Evolutionary conservation across 23 tunicate species (phyloP).

Genomic region (Botrylloides violaceus): DNA sequence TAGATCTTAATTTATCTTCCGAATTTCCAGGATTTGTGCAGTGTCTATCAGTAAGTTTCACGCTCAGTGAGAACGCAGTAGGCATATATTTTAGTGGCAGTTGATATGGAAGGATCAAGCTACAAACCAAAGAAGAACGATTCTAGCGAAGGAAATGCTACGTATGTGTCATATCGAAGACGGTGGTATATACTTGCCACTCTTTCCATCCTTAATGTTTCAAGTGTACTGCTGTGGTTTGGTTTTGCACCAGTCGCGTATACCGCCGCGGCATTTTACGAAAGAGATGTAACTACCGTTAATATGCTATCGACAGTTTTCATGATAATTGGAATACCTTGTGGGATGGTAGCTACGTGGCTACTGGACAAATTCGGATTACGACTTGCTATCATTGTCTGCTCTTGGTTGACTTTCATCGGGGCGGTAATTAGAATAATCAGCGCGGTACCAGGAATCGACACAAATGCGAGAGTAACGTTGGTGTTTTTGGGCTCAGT

Average conservation of each 20-base stretch:
- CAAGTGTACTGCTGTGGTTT: slow-evolving; percentile 82
- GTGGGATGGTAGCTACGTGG: slow-evolving; percentile 51
- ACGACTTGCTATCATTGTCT: slow-evolving; percentile 28
- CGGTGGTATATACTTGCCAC: slow-evolving; percentile 73
- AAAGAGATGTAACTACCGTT: slow-evolving; percentile 27
- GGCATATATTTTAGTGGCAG: too few species aligned
- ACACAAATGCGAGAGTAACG: slow-evolving; percentile 14
- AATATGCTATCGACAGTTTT: slow-evolving; percentile 57
- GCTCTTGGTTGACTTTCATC: slow-evolving; percentile 31
- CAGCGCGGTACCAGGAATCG: slow-evolving; percentile 37
- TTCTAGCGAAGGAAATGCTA: too few species aligned
- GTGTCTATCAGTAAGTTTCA: too few species aligned
- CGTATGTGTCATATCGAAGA: slow-evolving; percentile 24
- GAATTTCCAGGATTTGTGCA: too few species aligned
- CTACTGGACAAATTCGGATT: slow-evolving; percentile 39
- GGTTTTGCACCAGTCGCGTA: slow-evolving; percentile 84
- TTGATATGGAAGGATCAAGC: too few species aligned
- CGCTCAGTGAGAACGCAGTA: too few species aligned
- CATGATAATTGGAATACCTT: slow-evolving; percentile 50
- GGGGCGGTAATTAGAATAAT: slow-evolving; percentile 37
- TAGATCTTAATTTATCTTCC: too few species aligned
- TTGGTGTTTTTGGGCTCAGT: slow-evolving; percentile 52
- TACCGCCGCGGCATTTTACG: slow-evolving; percentile 51
- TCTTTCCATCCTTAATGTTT: slow-evolving; percentile 45
- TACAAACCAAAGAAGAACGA: too few species aligned